A percentile compares a stretch with the other conserved stretches of the same genome.
phyloP scores from a whole-genome alignment of 2,797 vertebrate genomes.

The Pygocentrus nattereri region DNA sequence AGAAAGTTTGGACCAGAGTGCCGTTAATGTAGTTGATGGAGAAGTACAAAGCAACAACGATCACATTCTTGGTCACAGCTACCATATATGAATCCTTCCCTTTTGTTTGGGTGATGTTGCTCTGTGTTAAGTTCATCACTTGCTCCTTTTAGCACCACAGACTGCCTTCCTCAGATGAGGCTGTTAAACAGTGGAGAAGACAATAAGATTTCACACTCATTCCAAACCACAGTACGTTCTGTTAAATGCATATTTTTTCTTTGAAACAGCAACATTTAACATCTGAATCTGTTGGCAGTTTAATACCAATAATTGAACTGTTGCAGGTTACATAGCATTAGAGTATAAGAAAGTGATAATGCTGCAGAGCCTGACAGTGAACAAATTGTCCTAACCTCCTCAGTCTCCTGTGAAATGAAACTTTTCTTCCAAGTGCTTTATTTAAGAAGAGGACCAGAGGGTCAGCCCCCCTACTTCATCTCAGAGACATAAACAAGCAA shows the following conservation, averaged over 20 bases:
- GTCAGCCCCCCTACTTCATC: not conserved
- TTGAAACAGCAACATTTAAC: too few relatives aligned
- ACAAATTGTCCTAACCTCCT: not conserved
- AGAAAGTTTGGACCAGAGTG: constrained; percentile 71
- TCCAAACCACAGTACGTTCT: too few relatives aligned
- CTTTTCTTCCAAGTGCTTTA: not conserved
- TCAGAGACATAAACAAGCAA: not conserved
- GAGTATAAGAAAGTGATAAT: not conserved
- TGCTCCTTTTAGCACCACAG: not conserved
- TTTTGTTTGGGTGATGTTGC: constrained; percentile 19
- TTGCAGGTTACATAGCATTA: not conserved
- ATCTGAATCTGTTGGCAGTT: too few relatives aligned
- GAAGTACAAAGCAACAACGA: constrained; percentile 72
- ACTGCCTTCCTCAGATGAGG: not conserved
- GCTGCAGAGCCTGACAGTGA: not conserved
- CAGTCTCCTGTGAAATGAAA: not conserved
- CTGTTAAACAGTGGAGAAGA: not conserved
- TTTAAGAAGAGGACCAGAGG: not conserved
- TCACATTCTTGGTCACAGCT: constrained; percentile 72
- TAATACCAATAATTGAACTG: too few relatives aligned
- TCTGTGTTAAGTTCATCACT: constrained; percentile 39
- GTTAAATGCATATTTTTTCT: too few relatives aligned
- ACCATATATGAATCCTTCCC: constrained; percentile 65
- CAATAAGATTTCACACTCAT: not conserved
- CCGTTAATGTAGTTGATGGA: constrained; percentile 75